Evolutionary conservation across 2,113 vertebrate genomes (phyloP).

Genomic region (Choloepus hoffmanni): DNA sequence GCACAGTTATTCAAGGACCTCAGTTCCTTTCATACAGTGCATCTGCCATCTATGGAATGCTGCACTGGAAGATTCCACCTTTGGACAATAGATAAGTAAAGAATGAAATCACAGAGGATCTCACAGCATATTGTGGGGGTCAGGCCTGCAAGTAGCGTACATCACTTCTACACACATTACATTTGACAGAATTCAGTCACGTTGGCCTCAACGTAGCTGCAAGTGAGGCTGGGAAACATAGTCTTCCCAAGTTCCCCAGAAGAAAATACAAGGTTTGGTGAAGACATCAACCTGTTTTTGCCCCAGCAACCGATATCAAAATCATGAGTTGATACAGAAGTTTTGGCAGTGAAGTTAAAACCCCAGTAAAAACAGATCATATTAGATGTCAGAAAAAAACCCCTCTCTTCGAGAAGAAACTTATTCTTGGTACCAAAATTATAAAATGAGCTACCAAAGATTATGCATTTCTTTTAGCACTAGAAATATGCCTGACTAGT

Average conservation of each 20-base stretch:
- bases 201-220: neutral
- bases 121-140: accelerated
- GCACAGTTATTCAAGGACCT: neutral
- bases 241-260: neutral
- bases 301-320: neutral
- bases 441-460: constrained; percentile 45
- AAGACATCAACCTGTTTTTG: neutral
- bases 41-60: neutral
- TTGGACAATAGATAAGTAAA: neutral
- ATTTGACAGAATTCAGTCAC: neutral
- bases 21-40: neutral
- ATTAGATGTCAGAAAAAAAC: constrained; percentile 12
- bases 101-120: neutral
- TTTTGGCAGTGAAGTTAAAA: constrained; percentile 31
- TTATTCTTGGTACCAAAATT: constrained; percentile 22
- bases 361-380: neutral
- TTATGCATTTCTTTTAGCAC: neutral
- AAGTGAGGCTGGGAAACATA: neutral
- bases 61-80: neutral
- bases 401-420: constrained; percentile 39
- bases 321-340: neutral
- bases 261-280: neutral
- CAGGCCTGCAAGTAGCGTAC: neutral
- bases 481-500: neutral
- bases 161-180: neutral